phyloP scores from a whole-genome alignment of 2,113 vertebrate species.

The Thunnus thynnus region DNA sequence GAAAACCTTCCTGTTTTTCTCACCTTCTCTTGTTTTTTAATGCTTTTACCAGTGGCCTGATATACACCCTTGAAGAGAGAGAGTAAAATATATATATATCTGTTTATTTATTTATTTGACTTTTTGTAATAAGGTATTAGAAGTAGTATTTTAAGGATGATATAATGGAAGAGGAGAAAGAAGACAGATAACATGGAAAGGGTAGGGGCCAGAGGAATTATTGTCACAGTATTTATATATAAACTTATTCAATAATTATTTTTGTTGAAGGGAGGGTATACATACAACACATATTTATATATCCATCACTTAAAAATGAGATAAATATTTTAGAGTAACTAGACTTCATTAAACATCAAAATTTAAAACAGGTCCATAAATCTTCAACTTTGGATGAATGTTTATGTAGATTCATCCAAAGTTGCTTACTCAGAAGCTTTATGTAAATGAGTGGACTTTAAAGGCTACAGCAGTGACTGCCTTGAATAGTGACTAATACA shows the following conservation, averaged over 20 bases:
- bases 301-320: background rate
- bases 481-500: constrained; percentile 33
- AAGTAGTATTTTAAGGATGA: background rate
- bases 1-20: background rate
- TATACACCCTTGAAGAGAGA: too few relatives aligned
- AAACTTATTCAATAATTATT: background rate
- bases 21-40: background rate
- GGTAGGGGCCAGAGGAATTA: background rate
- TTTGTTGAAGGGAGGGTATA: background rate
- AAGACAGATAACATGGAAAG: background rate
- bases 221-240: background rate
- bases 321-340: background rate
- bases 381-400: constrained; percentile 50
- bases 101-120: too few relatives aligned
- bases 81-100: too few relatives aligned
- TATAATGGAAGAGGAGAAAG: background rate
- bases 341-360: constrained; percentile 19
- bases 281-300: background rate
- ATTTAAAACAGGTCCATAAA: constrained; percentile 43
- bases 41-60: background rate
- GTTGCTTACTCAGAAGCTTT: too few relatives aligned
- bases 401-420: constrained; percentile 17
- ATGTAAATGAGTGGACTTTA: constrained; percentile 33
- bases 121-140: background rate
- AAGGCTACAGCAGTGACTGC: constrained; percentile 19